Conservation (phyloP, 2,888 invertebrate genomes). For the Pharmacophagus antenor region DNA sequence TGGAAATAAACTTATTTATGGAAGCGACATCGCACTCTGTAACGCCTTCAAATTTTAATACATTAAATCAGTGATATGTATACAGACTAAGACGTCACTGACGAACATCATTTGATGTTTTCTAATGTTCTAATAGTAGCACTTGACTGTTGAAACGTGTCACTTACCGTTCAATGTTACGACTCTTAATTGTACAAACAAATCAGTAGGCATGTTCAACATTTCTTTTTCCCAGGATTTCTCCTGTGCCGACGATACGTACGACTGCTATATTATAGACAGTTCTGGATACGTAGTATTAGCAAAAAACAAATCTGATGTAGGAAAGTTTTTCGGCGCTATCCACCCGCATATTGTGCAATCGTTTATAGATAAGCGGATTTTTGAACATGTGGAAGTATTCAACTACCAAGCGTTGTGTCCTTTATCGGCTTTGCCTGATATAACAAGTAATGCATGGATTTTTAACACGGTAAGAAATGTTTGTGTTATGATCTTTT, state of each 20-base stretch:
- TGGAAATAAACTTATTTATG: too few relatives aligned
- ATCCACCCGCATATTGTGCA: conserved; percentile 89
- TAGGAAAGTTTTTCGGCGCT: conserved; percentile 93
- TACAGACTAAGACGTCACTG: too few relatives aligned
- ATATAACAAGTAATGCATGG: conserved; percentile 49
- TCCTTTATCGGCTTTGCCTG: conserved; percentile 46
- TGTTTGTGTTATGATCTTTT: conserved; percentile 8
- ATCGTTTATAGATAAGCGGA: conserved; percentile 84
- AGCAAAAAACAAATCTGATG: conserved; percentile 83
- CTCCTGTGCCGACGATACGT: conserved; percentile 71
- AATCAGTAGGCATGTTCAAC: neutral
- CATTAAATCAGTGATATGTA: too few relatives aligned
- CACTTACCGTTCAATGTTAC: too few relatives aligned
- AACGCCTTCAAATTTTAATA: too few relatives aligned
- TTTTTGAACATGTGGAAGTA: conserved; percentile 88
- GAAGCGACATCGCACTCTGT: too few relatives aligned
- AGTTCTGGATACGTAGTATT: conserved; percentile 94
- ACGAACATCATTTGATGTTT: too few relatives aligned
- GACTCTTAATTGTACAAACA: too few relatives aligned
- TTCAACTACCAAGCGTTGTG: conserved; percentile 94
- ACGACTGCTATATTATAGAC: conserved; percentile 94
- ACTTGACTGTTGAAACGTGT: too few relatives aligned
- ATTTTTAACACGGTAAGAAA: conserved; percentile 50
- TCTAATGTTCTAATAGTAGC: too few relatives aligned
- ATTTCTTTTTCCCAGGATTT: conserved; percentile 48